Evolutionary conservation across 2,113 vertebrate genomes (phyloP).

Genomic region (Microtus ochrogaster): DNA sequence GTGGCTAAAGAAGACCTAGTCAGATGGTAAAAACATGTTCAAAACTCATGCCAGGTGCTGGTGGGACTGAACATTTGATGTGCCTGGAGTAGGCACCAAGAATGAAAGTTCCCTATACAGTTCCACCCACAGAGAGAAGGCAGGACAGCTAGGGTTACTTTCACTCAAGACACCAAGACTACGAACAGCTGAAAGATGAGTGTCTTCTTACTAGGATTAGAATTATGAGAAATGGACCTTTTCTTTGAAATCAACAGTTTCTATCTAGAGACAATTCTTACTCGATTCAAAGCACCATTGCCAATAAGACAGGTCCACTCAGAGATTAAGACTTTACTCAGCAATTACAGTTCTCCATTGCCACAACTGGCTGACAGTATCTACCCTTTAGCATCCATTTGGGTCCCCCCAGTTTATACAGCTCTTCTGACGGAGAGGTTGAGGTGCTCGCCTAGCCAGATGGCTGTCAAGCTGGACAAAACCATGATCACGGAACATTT

Average conservation of each 20-base stretch:
- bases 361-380: not conserved
- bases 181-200: not conserved
- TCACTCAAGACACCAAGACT: not conserved
- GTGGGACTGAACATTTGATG: not conserved
- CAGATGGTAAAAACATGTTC: conserved; percentile 15
- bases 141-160: not conserved
- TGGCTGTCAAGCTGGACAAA: conserved; percentile 1
- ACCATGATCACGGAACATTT: not conserved
- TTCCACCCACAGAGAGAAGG: not conserved
- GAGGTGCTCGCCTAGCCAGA: not conserved
- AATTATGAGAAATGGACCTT: not conserved
- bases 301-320: not conserved
- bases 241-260: conserved; percentile 27
- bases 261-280: conserved; percentile 8
- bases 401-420: not conserved
- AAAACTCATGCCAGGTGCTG: not conserved
- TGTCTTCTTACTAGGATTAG: not conserved
- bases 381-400: not conserved
- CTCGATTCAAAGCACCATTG: conserved; percentile 32
- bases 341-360: not conserved
- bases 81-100: not conserved
- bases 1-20: not conserved
- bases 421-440: conserved; percentile 1
- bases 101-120: not conserved
- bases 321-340: conserved; percentile 26